Base-by-base conservation (phyloP, 2,113 vertebrate genomes). In the Himantopus leucocephalus region DNA sequence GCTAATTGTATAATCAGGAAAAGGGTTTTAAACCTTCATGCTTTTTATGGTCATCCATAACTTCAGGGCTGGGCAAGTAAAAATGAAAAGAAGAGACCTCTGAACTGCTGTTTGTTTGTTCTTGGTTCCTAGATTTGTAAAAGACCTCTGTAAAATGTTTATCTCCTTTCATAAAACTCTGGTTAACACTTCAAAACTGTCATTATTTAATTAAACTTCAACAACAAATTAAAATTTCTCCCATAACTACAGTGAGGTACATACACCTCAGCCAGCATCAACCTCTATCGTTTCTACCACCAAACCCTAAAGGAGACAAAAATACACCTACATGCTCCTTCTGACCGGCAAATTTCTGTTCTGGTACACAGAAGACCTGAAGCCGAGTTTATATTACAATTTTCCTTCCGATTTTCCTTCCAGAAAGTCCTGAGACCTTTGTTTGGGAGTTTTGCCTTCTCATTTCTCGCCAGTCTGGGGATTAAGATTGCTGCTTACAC, bases 401-500 rank as follows among this genome's bases (percentile, higher is more conserved):
- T 79, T 79, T 77, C 22, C 35, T 88, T 60, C 27, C 9, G 17
- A 21, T 73, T 85, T 85, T 79, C 50, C 16, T 85, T 63, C 58
- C 58, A 92, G 52, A 67, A 74, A 71, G 47, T 85, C 80, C 80
- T 59, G 37, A 91, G 56, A 90, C 56, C 5, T 94, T 71, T 76
- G 58, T 79, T 24, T 92, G 60, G 43, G 50, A 94, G 60, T 60
- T 95, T 59, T 89, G 83, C 76, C 52, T 91, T 89, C 68, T 86
- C 41, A 5, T 71, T 91, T 81, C 77, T 95, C 2, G 2, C 89
- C 94, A 95, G 84, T 48, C 29, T 92, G 64, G 85, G 93, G 80
- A 97, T 96, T 96, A 96, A 23, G 43, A 74, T 64, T 89, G 91
- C 86, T 94, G 60, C 91, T 92, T 91, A 68, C 85, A 92, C 83